Evolutionary conservation across 2,113 vertebrate species (phyloP).

Genomic region (Melanotaenia duboulayi): DNA sequence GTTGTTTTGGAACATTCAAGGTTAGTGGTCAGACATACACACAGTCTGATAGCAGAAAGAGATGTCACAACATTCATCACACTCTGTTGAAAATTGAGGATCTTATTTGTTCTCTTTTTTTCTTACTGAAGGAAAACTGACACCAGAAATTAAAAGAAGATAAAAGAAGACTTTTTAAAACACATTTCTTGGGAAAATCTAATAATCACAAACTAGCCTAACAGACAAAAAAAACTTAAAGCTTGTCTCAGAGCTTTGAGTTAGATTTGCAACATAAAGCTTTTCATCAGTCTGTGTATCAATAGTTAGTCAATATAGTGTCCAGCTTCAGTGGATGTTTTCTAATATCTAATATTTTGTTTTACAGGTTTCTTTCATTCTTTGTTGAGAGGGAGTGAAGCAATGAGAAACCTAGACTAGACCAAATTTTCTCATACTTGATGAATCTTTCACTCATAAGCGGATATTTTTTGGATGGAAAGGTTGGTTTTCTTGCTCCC

Average conservation of each 20-base stretch:
- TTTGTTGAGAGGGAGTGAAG: neutral
- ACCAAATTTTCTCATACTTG: neutral
- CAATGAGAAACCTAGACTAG: neutral
- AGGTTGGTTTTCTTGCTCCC: conserved; percentile 8
- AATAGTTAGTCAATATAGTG: neutral
- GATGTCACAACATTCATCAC: conserved; percentile 13
- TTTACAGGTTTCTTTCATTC: conserved; percentile 45
- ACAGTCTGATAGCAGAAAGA: conserved; percentile 2
- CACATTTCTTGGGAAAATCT: neutral
- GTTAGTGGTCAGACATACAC: conserved; percentile 19
- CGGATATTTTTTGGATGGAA: conserved; percentile 13
- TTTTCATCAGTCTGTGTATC: neutral
- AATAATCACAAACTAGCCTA: neutral
- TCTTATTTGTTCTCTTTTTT: neutral
- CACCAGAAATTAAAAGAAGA: neutral
- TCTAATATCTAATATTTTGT: conserved; percentile 37
- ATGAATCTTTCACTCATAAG: neutral
- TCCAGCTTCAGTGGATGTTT: neutral
- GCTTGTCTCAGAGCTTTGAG: neutral
- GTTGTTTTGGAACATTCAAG: conserved; percentile 19
- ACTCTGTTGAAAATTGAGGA: conserved; percentile 18
- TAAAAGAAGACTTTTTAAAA: neutral
- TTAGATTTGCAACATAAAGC: neutral
- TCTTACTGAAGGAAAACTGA: neutral
- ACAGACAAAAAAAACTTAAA: neutral